Base-by-base conservation (phyloP, 2,797 vertebrate species). In the Brachymystax lenok region DNA sequence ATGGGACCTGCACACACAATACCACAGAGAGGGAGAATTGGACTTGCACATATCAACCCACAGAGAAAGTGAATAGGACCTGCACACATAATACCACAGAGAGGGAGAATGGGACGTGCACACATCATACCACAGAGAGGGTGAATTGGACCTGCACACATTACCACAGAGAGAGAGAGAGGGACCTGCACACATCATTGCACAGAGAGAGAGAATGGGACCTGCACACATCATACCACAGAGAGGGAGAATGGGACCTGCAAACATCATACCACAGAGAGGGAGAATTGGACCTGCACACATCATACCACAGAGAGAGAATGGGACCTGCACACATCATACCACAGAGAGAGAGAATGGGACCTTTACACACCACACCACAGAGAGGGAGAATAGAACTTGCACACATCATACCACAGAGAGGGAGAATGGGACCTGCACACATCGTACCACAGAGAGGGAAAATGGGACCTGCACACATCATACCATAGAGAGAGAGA, bases 131-230 rank as follows among this genome's bases (percentile, higher is more conserved):
- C 8, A 40, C 8, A 54, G 52, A 17, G 51, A 50, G 46, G 14
- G 50, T 3, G 0, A 51, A 51, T 10, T 1, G 50, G 50, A 33
- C 1, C 4, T 33, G 4, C 30, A 33, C 0, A 33, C 5, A 33
- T 33, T 33, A 33, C 30, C 30, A 33, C 30, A 50, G 46, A 52
- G n/a, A 13, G 2, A n/a, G 51, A 52, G 51, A 52, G 5, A 5
- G 30, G 30, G 30, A 33, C 50, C 10, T 10, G 8, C 50, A 51
- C 50, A 51, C 12, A 51, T 51, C 12, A 51, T n/a, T n/a, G n/a
- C n/a, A n/a, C n/a, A n/a, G 79, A 76, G 76, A 63, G 59, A 77
- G 61, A 79, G 52, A 79, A 73, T 17, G 66, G 21, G 30, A 81
- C 46, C 56, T 35, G 19, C n/a, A 61, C 5, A 61, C n/a, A 61